Evolutionary conservation across 2,113 vertebrate genomes (phyloP), one percentile per base, ranked within the genome.

Genomic region (Lophius piscatorius): DNA sequence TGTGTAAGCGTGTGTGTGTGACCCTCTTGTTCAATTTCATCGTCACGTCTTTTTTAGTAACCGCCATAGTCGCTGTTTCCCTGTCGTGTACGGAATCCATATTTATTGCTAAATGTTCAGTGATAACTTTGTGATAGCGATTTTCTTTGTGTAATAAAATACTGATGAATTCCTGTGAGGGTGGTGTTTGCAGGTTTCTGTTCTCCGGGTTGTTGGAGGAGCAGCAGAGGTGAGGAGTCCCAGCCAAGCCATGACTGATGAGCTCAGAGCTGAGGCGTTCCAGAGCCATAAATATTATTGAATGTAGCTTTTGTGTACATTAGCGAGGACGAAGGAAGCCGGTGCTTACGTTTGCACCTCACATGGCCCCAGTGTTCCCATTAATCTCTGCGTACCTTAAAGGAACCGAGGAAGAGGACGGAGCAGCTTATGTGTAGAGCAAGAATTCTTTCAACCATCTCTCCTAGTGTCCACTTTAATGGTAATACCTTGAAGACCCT

Each of bases 121-220:
- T 88, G 83, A 89, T 81, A 89, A 82, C 85, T 91, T 90, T 91
- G 86, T 90, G 86, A 86, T 90, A 88, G 85, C 75, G 75, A 77
- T 77, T 86, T 84, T 85, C 83, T 88, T 88, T 88, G 72, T 89
- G 85, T 87, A 91, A 90, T 90, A 90, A 90, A 89, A 87, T 65
- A 78, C 63, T 38, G 76, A 72, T 80, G 86, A 88, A 74, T 65
- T 72, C 70, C 48, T 48, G 46, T 74, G 61, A 62, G 10, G 6
- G 6, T 28, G 5, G 48, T 44, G 0, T 55, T 67, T 50, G 8
- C 5, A 61, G 24, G 22, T 74, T 58, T 49, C 5, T 36, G 4
- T 0, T 26, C 13, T 29, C 31, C 26, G 4, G 40, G 48, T 10
- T 5, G 10, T 13, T 18, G 1, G 0, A 21, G 18, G 26, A 9